These are phyloP conservation scores for Grammomys dolichurus DNA, from an alignment of 2,113 vertebrate species.

Conservation along the genomic window DNA sequence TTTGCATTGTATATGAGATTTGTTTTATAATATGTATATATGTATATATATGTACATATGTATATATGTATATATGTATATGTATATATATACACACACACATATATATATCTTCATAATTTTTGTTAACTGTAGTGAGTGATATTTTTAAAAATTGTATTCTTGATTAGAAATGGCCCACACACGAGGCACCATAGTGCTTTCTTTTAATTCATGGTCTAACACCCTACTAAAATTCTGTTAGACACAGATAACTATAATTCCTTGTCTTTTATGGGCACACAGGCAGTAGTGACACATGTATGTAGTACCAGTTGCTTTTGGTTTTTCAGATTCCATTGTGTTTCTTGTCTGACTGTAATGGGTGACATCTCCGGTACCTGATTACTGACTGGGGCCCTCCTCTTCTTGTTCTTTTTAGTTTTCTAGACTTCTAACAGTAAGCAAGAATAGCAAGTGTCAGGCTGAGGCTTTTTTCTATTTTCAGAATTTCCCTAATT, in stretches of 20 bases:
- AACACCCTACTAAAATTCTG: background rate
- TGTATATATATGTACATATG: too few species aligned
- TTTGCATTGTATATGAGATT: background rate
- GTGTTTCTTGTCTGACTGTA: background rate
- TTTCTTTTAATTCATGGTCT: background rate
- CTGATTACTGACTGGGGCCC: background rate
- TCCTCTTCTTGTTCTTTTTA: background rate
- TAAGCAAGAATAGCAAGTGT: slow-evolving; percentile 47
- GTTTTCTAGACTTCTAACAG: background rate
- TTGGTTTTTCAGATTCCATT: background rate
- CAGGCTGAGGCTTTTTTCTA: slow-evolving; percentile 2
- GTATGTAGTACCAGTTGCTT: background rate
- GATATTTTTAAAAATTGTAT: background rate
- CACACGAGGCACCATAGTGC: background rate
- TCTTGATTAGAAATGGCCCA: background rate
- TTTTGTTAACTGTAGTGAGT: slow-evolving; percentile 1
- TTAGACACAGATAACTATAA: background rate
- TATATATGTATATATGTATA: too few species aligned
- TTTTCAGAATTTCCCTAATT: slow-evolving; percentile 26
- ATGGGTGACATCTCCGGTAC: background rate
- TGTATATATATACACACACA: too few species aligned
- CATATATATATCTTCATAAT: background rate
- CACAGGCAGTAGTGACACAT: background rate
- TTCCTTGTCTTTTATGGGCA: background rate
- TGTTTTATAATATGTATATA: background rate